phyloP scores from a whole-genome alignment of 1,140 invertebrate genomes.

The Wiebesia pumilae region DNA sequence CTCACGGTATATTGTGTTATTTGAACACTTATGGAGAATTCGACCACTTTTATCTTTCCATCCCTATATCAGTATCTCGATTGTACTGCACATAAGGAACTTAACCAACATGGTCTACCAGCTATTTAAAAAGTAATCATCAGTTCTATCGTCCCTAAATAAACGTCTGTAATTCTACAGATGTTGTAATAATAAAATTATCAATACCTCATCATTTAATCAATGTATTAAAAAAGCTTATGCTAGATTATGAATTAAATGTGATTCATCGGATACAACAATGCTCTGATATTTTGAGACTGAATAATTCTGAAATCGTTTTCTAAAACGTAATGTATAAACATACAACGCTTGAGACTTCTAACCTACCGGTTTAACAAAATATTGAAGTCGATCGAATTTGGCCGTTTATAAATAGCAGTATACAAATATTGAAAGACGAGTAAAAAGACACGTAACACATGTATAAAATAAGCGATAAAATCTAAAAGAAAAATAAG shows the following conservation, averaged over 20 bases:
- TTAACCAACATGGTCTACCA: not conserved
- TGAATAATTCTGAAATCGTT: not conserved
- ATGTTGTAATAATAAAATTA: no score
- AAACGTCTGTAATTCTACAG: not conserved
- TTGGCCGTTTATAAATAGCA: not conserved
- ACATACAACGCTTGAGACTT: not conserved
- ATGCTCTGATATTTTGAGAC: not conserved
- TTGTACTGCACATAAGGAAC: not conserved
- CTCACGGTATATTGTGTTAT: conserved; percentile 22
- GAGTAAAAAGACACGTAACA: not conserved
- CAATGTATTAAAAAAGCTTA: no score
- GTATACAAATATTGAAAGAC: not conserved
- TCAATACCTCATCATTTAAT: no score
- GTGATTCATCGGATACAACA: not conserved
- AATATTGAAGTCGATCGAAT: not conserved
- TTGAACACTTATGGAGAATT: conserved; percentile 29
- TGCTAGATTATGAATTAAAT: no score
- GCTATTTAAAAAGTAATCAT: not conserved
- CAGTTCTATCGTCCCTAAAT: not conserved
- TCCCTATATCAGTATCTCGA: not conserved
- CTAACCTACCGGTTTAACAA: not conserved
- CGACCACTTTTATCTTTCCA: no score
- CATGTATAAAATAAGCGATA: not conserved
- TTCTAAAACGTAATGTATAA: not conserved
- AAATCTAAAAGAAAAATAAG: conserved; percentile 2